Evolutionary conservation across 2,797 vertebrate genomes (phyloP).

Genomic region (Malurus leucopterus): DNA sequence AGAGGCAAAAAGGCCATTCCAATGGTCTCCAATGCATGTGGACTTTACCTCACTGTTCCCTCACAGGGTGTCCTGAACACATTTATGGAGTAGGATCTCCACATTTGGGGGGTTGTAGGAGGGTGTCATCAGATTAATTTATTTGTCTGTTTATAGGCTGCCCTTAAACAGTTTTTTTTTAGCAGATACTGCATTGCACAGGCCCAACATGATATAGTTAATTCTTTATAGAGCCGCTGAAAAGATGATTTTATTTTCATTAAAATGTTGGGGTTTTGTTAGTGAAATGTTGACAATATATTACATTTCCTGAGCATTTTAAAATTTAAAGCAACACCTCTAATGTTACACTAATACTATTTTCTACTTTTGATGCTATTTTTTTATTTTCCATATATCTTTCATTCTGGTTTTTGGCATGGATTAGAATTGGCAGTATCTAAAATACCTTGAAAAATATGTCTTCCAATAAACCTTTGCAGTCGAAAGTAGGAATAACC

Average conservation of each 20-base stretch:
- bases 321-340: background rate
- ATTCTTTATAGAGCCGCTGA: background rate
- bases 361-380: background rate
- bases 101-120: background rate
- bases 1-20: background rate
- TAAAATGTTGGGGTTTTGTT: background rate
- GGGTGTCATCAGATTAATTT: background rate
- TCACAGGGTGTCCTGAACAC: background rate
- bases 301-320: background rate
- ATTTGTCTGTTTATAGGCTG: background rate
- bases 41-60: background rate
- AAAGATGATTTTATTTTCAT: background rate
- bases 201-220: background rate
- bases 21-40: background rate
- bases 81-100: background rate
- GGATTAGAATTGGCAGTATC: background rate
- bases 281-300: background rate
- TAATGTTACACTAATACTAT: background rate
- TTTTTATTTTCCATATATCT: background rate
- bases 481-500: background rate
- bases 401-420: background rate
- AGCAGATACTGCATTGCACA: background rate
- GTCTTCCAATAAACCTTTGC: background rate
- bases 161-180: background rate
- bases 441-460: constrained; percentile 12